Base-by-base conservation (phyloP, 2,113 vertebrate species). In the Dicerorhinus sumatrensis region DNA sequence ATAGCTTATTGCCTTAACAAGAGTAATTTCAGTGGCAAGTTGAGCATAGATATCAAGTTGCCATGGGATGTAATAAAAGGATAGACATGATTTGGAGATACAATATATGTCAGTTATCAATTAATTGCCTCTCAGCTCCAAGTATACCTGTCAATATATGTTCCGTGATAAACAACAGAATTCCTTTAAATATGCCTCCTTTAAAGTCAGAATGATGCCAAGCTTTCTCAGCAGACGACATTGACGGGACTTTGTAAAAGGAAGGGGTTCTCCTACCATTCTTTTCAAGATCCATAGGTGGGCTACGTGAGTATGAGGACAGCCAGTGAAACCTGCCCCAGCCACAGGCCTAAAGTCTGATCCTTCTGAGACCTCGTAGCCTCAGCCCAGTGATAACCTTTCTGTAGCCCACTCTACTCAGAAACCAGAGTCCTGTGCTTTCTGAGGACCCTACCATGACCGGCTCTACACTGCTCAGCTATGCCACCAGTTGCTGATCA, bases 401-500 rank as follows among this genome's bases (percentile, higher is more conserved):
- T 81, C 56, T 54, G 8, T 12, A 25, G 12, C 39, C 58, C 39
- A 3, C 3, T n/a, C 39, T 7, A 6, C 39, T 67, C 33, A 25
- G 39, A 27, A 70, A 6, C 11, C 12, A 33, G 60, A 29, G 13
- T 54, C 17, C 46, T 25, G 0, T 0, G 2, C 67, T 17, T 17
- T 31, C 42, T 13, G 56, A 36, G 12, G 12, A 8, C 4, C 75
- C 18, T 21, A 8, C 27, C 27, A 4, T 8, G 39, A 11, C 65
- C 3, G 8, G 7, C 31, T 17, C 46, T 25, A 29, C 36, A 36
- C 17, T 11, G 17, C 4, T 18, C n/a, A 42, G 10, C 33, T 51
- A 6, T 1, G 48, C 48, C 7, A 21, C 51, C 70, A 9, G 0
- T 3, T n/a, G 51, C 51, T 42, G 16, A 23, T 17, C 8, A 5